phyloP scores from a whole-genome alignment of 2,797 vertebrate genomes.

The Chromis chromis region DNA sequence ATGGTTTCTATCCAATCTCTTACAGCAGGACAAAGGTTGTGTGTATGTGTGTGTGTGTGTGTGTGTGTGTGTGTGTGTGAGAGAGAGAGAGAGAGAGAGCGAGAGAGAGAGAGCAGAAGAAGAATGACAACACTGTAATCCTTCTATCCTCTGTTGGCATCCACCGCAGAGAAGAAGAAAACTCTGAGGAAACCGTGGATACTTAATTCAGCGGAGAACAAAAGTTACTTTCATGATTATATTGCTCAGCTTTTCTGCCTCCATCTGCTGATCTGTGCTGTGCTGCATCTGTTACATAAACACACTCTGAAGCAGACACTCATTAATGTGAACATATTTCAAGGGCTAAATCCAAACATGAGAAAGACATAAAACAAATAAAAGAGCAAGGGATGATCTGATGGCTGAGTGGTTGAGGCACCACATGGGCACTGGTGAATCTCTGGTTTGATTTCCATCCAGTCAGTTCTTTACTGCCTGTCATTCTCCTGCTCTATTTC shows the following conservation, averaged over 20 bases:
- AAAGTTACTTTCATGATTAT: constrained; percentile 58
- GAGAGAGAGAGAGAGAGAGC: constrained; percentile 1
- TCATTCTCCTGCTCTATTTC: no score
- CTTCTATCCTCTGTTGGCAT: constrained; percentile 54
- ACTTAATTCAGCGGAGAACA: constrained; percentile 51
- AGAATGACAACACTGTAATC: constrained; percentile 57
- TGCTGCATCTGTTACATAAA: constrained; percentile 27
- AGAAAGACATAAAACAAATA: no score
- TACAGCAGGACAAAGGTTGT: constrained; percentile 21
- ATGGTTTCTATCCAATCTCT: constrained; percentile 49
- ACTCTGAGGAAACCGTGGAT: constrained; percentile 27
- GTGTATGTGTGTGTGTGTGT: constrained; percentile 13
- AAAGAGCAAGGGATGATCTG: no score
- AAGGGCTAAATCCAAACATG: background rate
- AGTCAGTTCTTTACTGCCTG: no score
- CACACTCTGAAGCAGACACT: constrained; percentile 7
- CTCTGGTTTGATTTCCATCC: no score
- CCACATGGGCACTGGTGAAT: no score
- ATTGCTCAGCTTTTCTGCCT: constrained; percentile 49
- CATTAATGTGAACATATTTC: background rate
- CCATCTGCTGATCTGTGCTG: constrained; percentile 48
- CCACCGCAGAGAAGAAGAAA: constrained; percentile 27
- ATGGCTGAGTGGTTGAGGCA: no score
- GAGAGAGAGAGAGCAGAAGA: constrained; percentile 21
- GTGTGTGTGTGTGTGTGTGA: constrained; percentile 17